phyloP scores from a whole-genome alignment of 92 coral and sea anemone genomes.

The Actinernus sp. region DNA sequence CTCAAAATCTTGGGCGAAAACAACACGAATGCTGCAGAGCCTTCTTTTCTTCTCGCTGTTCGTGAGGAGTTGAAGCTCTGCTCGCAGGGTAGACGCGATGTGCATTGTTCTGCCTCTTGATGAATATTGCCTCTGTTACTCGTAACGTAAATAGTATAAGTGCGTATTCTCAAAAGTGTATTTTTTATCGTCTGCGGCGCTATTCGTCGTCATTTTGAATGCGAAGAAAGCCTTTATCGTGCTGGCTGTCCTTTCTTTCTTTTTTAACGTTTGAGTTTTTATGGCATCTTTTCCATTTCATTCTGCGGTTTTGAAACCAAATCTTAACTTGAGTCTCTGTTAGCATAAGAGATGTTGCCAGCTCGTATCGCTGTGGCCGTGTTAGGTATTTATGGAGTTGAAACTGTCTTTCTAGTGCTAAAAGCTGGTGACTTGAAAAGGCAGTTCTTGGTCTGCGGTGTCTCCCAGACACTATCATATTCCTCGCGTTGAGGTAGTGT shows the following conservation, averaged over 20 bases:
- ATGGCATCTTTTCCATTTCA: constrained; percentile 91
- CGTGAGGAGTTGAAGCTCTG: too few relatives aligned
- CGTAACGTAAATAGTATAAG: too few relatives aligned
- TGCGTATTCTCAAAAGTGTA: too few relatives aligned
- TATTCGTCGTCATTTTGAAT: too few relatives aligned
- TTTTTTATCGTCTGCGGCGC: too few relatives aligned
- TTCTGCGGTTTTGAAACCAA: constrained; percentile 92
- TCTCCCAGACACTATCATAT: constrained; percentile 60
- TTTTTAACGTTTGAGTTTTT: constrained; percentile 48
- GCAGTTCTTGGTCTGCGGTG: constrained; percentile 93
- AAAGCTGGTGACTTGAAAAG: constrained; percentile 86
- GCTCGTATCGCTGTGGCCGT: constrained; percentile 89
- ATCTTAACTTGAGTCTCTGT: constrained; percentile 92
- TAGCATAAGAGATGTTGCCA: constrained; percentile 84
- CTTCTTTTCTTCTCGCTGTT: too few relatives aligned
- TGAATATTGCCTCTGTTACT: too few relatives aligned
- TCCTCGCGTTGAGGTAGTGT: constrained; percentile 58
- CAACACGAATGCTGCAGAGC: too few relatives aligned
- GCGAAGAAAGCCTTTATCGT: too few relatives aligned
- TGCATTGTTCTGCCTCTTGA: too few relatives aligned
- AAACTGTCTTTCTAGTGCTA: constrained; percentile 85
- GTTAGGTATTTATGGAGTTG: constrained; percentile 85
- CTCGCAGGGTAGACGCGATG: too few relatives aligned
- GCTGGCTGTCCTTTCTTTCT: constrained; percentile 30
- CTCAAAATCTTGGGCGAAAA: too few relatives aligned